Conservation (phyloP, 2,888 invertebrate genomes). For the Notodonta dromedarius region DNA sequence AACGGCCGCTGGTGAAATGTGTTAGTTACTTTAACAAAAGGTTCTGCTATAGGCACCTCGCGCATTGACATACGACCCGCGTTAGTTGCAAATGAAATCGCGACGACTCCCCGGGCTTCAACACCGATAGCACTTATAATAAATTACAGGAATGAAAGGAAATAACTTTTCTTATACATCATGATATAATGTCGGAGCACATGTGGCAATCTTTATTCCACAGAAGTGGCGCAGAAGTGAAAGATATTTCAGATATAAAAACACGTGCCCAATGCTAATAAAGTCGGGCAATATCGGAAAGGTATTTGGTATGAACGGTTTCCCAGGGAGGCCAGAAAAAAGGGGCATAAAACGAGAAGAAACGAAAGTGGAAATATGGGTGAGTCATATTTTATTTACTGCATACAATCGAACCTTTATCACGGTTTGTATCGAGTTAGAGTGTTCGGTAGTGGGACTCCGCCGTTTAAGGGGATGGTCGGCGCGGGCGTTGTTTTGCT, state of each 20-base stretch:
- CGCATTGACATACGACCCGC: conserved; percentile 43
- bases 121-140: conserved; percentile 53
- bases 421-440: conserved; percentile 78
- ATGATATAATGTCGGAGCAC: conserved; percentile 65
- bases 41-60: not conserved
- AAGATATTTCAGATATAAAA: conserved; percentile 79
- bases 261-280: conserved; percentile 81
- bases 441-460: conserved; percentile 65
- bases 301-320: conserved; percentile 82
- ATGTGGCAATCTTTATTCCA: conserved; percentile 72
- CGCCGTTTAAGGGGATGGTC: conserved; percentile 64
- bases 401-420: conserved; percentile 83
- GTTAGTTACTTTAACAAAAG: no score
- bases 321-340: conserved; percentile 75
- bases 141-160: conserved; percentile 61
- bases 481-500: conserved; percentile 49
- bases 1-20: not conserved
- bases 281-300: conserved; percentile 80
- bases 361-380: conserved; percentile 82
- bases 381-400: conserved; percentile 84
- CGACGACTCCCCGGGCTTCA: conserved; percentile 46
- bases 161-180: conserved; percentile 64
- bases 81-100: conserved; percentile 55
- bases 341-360: conserved; percentile 78
- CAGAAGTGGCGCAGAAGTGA: conserved; percentile 69